Conservation (phyloP, 2,797 vertebrate genomes). For the Threskiornis aethiopicus region DNA sequence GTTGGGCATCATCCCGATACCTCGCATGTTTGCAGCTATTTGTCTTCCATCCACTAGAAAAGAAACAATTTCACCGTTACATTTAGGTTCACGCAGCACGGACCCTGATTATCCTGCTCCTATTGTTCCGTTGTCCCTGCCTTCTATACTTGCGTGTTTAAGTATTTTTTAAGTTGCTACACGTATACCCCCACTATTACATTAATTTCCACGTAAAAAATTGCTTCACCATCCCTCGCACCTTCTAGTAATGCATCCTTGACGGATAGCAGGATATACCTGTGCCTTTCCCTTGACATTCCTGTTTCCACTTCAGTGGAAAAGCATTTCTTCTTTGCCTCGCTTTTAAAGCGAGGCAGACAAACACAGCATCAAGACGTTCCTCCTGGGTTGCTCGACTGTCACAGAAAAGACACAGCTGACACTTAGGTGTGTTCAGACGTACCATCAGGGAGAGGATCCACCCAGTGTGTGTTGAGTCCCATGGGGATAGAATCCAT, state of each 20-base stretch:
- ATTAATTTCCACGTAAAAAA: not conserved
- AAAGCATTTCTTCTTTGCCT: not conserved
- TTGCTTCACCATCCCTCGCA: not conserved
- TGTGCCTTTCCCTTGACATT: not conserved
- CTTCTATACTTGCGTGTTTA: not conserved
- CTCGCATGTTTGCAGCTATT: constrained; percentile 98
- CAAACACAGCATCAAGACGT: not conserved
- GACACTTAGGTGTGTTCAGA: not conserved
- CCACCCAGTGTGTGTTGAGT: constrained; percentile 98
- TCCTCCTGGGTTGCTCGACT: not conserved
- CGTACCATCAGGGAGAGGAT: constrained; percentile 95
- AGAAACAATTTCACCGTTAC: not conserved
- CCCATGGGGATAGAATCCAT: constrained; percentile 99
- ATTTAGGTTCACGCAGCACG: not conserved
- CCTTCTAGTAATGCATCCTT: not conserved
- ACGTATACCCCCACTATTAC: rapidly evolving
- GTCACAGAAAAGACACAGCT: not conserved
- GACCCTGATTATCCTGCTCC: not conserved
- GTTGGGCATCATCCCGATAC: constrained; percentile 98
- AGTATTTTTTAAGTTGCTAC: not conserved
- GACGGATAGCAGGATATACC: not conserved
- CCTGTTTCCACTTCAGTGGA: not conserved
- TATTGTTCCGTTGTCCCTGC: not conserved
- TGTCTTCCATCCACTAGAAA: constrained; percentile 90
- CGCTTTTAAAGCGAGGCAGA: not conserved